Base-by-base conservation (phyloP, 2,797 vertebrate genomes). In the Phoebastria nigripes region DNA sequence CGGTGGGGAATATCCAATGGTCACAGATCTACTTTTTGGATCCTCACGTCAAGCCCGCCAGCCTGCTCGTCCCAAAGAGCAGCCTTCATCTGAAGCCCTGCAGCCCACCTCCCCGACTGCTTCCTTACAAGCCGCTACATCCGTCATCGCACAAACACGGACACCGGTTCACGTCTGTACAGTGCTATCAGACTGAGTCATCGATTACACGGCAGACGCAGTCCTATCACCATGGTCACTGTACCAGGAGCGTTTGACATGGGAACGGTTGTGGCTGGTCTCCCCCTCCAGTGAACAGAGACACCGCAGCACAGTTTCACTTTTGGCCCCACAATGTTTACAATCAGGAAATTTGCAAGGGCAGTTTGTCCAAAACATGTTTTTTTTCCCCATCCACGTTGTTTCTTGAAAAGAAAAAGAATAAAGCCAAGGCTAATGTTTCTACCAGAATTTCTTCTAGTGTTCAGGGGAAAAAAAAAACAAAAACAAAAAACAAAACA, bases 1-100 rank as follows among this genome's bases (percentile, higher is more conserved):
- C 1, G 3, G n/a, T 4, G 12, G 63, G 44, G 46, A 80, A 65
- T 0, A 41, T 1, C 56, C 71, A 33, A 0, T 0, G 0, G 7
- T n/a, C 76, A 33, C 76, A 47, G 24, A 65, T 2, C 1, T 5
- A 4, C 42, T 29, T 12, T 7, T 4, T 3, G 26, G 52, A 31
- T 46, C 15, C 29, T 24, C 37, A 31, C 0, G 1, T 11, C 28
- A 56, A 58, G 8, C 54, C 74, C 6, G 0, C 24, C 51, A 66
- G 69, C 13, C 74, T 14, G 61, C 73, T 52, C 11, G 1, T 16
- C 14, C 67, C 71, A 12, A 12, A 10, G 20, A 22, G 66, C 59
- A 37, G 52, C 58, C 56, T 39, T 17, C 1, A 0, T 7, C 58
- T 15, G 29, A n/a, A 33, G 46, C 21, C 58, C 42, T 3, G 1